These are phyloP conservation scores for Capitulum mitella DNA, from an alignment of 2,888 invertebrate genomes.

Conservation along the genomic window DNA sequence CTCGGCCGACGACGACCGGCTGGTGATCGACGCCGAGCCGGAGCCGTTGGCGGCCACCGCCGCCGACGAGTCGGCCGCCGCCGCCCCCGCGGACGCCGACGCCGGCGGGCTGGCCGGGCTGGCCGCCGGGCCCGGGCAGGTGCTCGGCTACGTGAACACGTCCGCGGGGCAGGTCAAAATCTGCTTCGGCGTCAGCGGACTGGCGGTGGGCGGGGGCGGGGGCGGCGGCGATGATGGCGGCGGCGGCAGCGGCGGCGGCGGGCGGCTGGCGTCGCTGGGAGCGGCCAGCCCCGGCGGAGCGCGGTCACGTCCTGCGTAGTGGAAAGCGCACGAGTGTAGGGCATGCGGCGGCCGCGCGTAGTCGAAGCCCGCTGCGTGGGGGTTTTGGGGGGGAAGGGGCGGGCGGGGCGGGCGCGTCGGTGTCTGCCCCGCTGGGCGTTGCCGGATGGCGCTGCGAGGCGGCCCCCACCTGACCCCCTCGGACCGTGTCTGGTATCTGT, in stretches of 20 bases:
- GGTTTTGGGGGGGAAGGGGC: neutral
- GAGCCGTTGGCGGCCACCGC: neutral
- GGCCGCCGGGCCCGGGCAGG: neutral
- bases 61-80: neutral
- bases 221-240: no score
- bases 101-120: no score
- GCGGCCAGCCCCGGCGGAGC: neutral
- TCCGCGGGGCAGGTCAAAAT: neutral
- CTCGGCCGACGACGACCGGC: neutral
- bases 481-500: neutral
- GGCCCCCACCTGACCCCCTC: neutral
- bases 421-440: no score
- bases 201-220: no score
- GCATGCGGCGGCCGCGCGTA: neutral
- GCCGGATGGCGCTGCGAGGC: neutral
- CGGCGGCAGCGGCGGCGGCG: neutral
- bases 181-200: neutral
- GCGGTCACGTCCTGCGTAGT: neutral
- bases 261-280: neutral
- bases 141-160: neutral
- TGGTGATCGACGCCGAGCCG: slow-evolving; percentile 11
- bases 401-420: neutral
- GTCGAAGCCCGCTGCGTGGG: neutral
- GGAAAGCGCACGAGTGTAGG: no score
- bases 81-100: neutral